Evolutionary conservation across 2,888 invertebrate genomes (phyloP).

Genomic region (Leptothorax acervorum): DNA sequence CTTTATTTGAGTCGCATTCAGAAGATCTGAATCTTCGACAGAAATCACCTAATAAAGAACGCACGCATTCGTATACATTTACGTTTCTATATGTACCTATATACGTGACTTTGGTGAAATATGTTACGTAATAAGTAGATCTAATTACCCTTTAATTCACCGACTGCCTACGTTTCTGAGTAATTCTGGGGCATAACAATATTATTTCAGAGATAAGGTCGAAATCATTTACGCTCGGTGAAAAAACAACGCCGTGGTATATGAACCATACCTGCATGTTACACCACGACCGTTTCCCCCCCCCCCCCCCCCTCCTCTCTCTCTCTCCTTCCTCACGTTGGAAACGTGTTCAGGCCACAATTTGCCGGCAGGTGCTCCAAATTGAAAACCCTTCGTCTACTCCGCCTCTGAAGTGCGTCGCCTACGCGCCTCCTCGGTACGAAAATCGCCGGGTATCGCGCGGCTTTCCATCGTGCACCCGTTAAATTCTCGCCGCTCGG

Average conservation of each 20-base stretch:
- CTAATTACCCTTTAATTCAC: not conserved
- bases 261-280: constrained; percentile 22
- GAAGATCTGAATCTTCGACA: constrained; percentile 32
- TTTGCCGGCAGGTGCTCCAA: constrained; percentile 78
- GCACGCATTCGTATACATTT: not conserved
- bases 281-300: not conserved
- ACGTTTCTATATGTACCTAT: not conserved
- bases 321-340: constrained; percentile 48
- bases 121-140: constrained; percentile 29
- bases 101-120: not conserved
- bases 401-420: constrained; percentile 74
- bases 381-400: constrained; percentile 77
- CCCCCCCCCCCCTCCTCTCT: not conserved
- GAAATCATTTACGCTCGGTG: constrained; percentile 15
- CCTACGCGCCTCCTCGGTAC: constrained; percentile 70
- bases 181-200: constrained; percentile 15
- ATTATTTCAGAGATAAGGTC: constrained; percentile 35
- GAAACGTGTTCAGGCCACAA: constrained; percentile 68
- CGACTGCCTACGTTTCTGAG: not conserved
- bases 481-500: constrained; percentile 51
- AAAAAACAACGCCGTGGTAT: constrained; percentile 21
- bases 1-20: constrained; percentile 29
- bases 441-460: constrained; percentile 42
- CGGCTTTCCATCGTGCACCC: constrained; percentile 44
- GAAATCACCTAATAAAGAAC: constrained; percentile 17